A percentile compares a stretch with the other conserved stretches of the same genome.
Conservation (phyloP, 2,797 vertebrate genomes). For the Sphenopsis melanotis region DNA sequence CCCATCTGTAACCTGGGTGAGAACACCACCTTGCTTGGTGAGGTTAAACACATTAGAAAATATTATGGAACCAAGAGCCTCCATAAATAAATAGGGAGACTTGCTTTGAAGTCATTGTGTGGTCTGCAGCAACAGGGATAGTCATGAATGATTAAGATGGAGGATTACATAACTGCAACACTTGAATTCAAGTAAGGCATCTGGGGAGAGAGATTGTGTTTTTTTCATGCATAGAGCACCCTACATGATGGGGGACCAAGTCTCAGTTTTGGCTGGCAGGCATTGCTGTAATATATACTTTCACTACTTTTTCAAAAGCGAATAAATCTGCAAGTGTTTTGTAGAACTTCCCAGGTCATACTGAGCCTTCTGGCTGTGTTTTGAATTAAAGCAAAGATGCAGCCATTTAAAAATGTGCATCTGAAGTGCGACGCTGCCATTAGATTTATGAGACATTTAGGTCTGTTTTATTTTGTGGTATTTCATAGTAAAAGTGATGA, state of each 20-base stretch:
- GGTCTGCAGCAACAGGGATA: neutral
- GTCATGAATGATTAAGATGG: neutral
- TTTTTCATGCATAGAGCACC: neutral
- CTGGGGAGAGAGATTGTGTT: neutral
- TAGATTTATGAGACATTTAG: conserved; percentile 36
- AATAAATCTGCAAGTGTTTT: neutral
- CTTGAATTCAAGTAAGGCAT: neutral
- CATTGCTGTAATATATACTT: neutral
- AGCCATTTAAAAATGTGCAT: conserved; percentile 26
- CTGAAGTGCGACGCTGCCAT: neutral
- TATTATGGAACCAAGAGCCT: neutral
- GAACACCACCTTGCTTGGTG: neutral
- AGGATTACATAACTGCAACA: neutral
- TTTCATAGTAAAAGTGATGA: conserved; percentile 24
- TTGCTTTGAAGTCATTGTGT: neutral
- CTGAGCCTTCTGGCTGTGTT: conserved; percentile 10
- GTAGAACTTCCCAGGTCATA: neutral
- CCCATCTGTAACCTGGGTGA: neutral
- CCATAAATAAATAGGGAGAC: neutral
- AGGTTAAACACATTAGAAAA: neutral
- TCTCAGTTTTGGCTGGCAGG: neutral
- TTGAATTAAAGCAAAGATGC: conserved; percentile 15
- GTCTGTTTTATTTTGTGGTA: conserved; percentile 37
- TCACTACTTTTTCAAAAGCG: neutral
- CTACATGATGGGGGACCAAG: neutral